Base-by-base conservation (phyloP, 2,888 invertebrate species). In the Scaptomyza tumidula region DNA sequence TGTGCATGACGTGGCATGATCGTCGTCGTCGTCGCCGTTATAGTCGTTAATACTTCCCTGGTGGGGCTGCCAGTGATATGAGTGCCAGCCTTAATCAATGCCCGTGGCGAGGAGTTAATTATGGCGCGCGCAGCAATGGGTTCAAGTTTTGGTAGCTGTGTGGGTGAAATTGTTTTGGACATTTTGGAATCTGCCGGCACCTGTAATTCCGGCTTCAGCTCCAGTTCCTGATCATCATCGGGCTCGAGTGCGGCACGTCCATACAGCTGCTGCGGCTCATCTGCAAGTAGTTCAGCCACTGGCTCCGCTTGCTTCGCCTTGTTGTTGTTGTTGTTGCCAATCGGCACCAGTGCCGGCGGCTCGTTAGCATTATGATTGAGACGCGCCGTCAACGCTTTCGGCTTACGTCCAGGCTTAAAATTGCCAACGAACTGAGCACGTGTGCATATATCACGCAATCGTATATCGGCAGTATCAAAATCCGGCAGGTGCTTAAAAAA, bases 391-490 rank as follows among this genome's bases (percentile, higher is more conserved):
- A 84, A 39, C 29, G 80, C 73, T 59, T 91, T 90, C 2, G 91
- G 89, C 46, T 91, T 92, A 3, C 90, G 87, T 3, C 91, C 91
- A 0, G 90, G 88, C 53, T 91, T 90, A 50, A 91, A 91, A 48
- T 87, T 90, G 5, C 90, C 90, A 10, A 90, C 89, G 67, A 92
- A 88, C 71, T 92, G 91, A 1, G 92, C 91, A 16, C 92, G 83
- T 3, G 90, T 89, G 65, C 91, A 91, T 11, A 92, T 90, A 71
- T 95, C 97, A 79, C 95, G 94, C 56, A 97, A 91, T 9, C 95
- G 95, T 77, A 97, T 95, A 52, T 95, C 96, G 78, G 94, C 94
- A 13, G 95, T 96, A 84, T 96, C 95, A 55, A 97, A 93, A 90
- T 97, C 96, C 16, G 96, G 95, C 89, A 96, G 95, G 83, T 94